Percentiles rank a stretch among this genome's conserved stretches.
Conservation (phyloP, 2,888 invertebrate species). For the Cataglyphis altisquamis region DNA sequence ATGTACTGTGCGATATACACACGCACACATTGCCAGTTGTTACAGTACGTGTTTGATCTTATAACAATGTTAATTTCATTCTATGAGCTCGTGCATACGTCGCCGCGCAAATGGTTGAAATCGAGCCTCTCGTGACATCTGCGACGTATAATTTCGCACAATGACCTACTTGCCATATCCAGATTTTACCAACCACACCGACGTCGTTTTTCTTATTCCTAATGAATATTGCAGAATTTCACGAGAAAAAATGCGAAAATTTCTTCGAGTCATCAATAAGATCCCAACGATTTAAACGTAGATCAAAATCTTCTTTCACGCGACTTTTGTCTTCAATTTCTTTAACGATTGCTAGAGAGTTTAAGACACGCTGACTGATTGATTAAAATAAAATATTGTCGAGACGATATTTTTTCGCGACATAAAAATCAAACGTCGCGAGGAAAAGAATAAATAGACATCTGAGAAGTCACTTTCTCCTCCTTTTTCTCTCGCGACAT, state of each 20-base stretch:
- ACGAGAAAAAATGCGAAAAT: constrained; percentile 4
- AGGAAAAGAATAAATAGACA: constrained; percentile 3
- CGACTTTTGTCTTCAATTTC: neutral
- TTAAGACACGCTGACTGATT: neutral
- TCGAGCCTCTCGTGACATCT: constrained; percentile 54
- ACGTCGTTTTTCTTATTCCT: constrained; percentile 13
- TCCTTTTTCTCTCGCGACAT: constrained; percentile 37
- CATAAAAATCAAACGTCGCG: neutral
- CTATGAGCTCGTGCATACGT: constrained; percentile 34
- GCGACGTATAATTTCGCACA: constrained; percentile 44
- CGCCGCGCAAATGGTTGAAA: constrained; percentile 48
- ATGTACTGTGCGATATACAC: neutral
- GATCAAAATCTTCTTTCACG: neutral
- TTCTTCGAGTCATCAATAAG: neutral
- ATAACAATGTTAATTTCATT: constrained; percentile 53
- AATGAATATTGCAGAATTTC: neutral
- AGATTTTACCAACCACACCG: constrained; percentile 41
- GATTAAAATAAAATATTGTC: neutral
- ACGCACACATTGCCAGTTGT: neutral
- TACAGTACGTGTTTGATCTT: constrained; percentile 41
- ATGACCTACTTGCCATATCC: constrained; percentile 36
- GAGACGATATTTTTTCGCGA: neutral
- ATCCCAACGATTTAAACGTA: neutral
- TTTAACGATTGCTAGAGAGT: neutral
- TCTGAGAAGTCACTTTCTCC: neutral